Conservation (phyloP, 2,888 invertebrate species). For the Sabatieria punctata region DNA sequence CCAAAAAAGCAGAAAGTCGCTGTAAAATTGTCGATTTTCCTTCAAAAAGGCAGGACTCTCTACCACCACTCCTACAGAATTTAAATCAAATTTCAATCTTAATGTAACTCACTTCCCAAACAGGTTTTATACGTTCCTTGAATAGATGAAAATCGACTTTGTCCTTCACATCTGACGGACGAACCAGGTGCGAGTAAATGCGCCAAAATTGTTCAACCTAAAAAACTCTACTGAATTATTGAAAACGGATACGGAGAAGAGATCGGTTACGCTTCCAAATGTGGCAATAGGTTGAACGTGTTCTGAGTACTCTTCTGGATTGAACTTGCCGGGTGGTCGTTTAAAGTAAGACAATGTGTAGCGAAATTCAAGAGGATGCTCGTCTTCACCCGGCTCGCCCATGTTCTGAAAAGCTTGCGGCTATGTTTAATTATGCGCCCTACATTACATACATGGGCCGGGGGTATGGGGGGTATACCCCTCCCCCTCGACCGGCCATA, state of each 20-base stretch:
- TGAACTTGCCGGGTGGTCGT: constrained; percentile 25
- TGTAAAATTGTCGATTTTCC: too few species aligned
- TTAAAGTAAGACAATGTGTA: constrained; percentile 26
- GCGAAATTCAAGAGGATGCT: constrained; percentile 23
- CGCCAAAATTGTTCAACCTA: constrained; percentile 94
- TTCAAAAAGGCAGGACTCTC: background rate
- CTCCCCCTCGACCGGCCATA: too few species aligned
- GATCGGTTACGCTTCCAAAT: constrained; percentile 15
- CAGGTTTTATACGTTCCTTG: constrained; percentile 92
- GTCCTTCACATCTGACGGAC: constrained; percentile 71
- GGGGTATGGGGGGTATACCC: too few species aligned
- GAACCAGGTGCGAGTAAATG: constrained; percentile 71
- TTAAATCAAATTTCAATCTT: background rate
- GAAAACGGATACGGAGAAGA: background rate
- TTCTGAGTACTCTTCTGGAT: constrained; percentile 20
- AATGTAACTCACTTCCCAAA: constrained; percentile 64
- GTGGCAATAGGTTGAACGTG: constrained; percentile 17
- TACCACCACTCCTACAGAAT: background rate
- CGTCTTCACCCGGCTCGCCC: too few species aligned
- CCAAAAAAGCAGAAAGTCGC: too few species aligned
- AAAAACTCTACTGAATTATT: background rate
- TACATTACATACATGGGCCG: too few species aligned
- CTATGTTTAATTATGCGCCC: too few species aligned
- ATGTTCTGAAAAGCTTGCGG: too few species aligned
- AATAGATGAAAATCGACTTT: constrained; percentile 87